Evolutionary conservation across 2,888 invertebrate genomes (phyloP), one percentile per base, ranked within the genome.

Genomic region (Frankliniella intonsa): DNA sequence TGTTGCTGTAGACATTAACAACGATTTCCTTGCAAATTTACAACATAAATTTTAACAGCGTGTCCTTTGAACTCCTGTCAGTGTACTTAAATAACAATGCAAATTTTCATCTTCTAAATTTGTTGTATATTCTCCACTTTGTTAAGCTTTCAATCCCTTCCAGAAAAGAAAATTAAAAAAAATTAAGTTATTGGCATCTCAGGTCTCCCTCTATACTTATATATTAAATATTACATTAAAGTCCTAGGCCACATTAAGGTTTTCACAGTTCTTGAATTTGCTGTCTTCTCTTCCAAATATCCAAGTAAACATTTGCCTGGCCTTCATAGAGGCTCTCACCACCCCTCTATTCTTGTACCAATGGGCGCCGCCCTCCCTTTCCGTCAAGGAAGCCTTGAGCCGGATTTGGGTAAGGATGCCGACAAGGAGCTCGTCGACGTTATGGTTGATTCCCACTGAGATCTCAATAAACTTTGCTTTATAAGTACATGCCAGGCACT

Each of bases 361-460:
- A 27, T 81, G 84, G 3, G 85, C 84, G 10, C 84, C 83, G 83
- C 90, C 87, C 83, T 89, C 88, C 85, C 88, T 89, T 85, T 93
- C 92, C 84, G 92, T 92, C 82, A 87, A 87, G 80, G 87, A 87
- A 86, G 91, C 91, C 88, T 96, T 96, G 85, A 97, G 90, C 81
- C 97, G 91, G 86, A 97, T 96, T 89, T 97, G 97, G 86, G 94
- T 95, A 84, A 98, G 91, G 83, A 97, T 94, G 0, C 98, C 98
- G 49, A 97, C 97, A 80, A 98, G 91, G 0, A 98, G 91, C 86
- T 98, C 97, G 89, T 98, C 98, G 50, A 98, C 96, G 87, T 97
- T 97, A 90, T 98, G 97, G 89, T 97, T 98, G 86, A 98, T 95
- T 19, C 97, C 98, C 19, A 97, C 97, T 0, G 98, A 98, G 25